A percentile compares a stretch with the other conserved stretches of the same genome.
These are phyloP conservation scores for Platanista minor DNA, from an alignment of 2,113 vertebrate genomes.

Conservation along the genomic window DNA sequence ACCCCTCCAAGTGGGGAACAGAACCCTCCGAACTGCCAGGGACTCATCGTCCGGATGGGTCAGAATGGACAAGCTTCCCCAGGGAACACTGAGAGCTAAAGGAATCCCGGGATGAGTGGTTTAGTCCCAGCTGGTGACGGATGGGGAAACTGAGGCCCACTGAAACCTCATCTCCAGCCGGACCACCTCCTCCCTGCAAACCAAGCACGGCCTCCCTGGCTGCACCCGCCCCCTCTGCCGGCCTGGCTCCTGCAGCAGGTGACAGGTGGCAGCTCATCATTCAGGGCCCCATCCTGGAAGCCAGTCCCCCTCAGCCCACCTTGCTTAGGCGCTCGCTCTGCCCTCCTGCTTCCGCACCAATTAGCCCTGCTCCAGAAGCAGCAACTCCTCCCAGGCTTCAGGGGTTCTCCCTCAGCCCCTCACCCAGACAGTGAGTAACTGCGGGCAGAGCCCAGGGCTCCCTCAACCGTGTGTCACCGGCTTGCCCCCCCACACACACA, in stretches of 20 bases:
- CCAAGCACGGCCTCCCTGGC: neutral
- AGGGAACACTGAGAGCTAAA: rapidly evolving
- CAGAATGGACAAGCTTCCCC: rapidly evolving
- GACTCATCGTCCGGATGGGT: rapidly evolving
- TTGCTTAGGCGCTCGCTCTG: rapidly evolving
- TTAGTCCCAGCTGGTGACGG: neutral
- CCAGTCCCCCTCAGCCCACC: neutral
- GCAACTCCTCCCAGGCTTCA: neutral
- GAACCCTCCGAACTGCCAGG: no score
- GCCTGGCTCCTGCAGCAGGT: neutral
- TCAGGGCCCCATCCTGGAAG: neutral
- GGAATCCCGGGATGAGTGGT: neutral
- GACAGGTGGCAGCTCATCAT: rapidly evolving
- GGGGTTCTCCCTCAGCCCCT: neutral
- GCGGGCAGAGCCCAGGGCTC: neutral
- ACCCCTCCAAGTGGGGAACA: rapidly evolving
- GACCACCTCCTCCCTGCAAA: neutral
- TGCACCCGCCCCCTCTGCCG: neutral
- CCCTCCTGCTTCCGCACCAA: no score
- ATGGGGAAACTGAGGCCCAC: neutral
- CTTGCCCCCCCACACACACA: neutral
- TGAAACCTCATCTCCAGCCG: neutral
- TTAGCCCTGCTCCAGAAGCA: no score
- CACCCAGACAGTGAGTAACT: neutral
- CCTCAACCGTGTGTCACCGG: neutral